Evolutionary conservation across 1,140 invertebrate species (phyloP).

Genomic region (Branchinecta lindahli): DNA sequence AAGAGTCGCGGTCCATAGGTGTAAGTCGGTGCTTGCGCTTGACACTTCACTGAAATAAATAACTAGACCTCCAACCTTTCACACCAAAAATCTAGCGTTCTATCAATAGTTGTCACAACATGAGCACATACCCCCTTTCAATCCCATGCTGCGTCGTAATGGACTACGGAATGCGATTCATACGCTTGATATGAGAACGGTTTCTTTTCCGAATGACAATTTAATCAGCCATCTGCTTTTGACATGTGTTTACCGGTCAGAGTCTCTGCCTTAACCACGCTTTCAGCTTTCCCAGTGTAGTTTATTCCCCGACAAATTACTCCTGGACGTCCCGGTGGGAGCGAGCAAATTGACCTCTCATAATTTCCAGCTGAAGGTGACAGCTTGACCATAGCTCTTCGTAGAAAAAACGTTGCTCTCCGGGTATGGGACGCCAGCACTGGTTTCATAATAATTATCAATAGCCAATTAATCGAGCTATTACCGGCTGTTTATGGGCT

Average conservation of each 20-base stretch:
- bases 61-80: neutral
- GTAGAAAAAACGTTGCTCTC: neutral
- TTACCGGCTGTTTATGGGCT: no score
- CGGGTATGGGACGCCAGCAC: neutral
- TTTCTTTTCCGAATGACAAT: neutral
- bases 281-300: neutral
- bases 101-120: constrained; percentile 6
- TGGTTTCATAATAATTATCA: neutral
- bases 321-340: neutral
- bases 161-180: neutral
- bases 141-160: neutral
- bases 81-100: neutral
- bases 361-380: neutral
- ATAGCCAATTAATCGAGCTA: neutral
- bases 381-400: neutral
- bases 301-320: neutral
- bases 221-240: constrained; percentile 6
- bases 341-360: neutral
- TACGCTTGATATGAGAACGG: neutral
- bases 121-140: neutral
- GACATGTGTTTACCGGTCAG: neutral
- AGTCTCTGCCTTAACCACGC: neutral
- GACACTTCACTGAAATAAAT: neutral
- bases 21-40: no score
- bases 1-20: no score